Evolutionary conservation across 2,888 invertebrate genomes (phyloP).

Genomic region (Synergus gifuensis): DNA sequence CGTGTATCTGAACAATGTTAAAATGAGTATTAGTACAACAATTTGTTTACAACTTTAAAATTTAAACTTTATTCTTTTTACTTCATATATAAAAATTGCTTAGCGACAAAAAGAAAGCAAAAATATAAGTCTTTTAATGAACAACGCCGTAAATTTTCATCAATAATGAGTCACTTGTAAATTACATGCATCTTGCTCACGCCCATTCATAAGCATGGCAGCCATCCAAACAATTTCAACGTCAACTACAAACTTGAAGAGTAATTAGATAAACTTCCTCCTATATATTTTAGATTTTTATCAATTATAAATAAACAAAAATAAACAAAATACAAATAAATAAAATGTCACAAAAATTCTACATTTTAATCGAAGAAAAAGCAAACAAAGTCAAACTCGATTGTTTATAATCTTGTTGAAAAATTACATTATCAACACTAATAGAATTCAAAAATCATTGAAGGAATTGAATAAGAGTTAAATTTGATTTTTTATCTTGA

Average conservation of each 20-base stretch:
- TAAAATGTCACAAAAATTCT: neutral
- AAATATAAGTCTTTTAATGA: neutral
- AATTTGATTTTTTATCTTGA: neutral
- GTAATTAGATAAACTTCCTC: neutral
- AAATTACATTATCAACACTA: neutral
- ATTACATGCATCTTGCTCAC: neutral
- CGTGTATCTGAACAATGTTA: neutral
- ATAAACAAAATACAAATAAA: neutral
- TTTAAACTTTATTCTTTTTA: too few species aligned
- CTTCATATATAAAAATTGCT: neutral
- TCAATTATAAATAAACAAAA: neutral
- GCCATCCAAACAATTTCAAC: neutral
- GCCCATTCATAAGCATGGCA: constrained; percentile 12
- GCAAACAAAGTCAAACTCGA: neutral
- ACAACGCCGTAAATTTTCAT: neutral
- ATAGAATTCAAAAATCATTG: neutral
- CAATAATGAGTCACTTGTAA: constrained; percentile 25
- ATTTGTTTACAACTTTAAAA: neutral
- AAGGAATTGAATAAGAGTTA: neutral
- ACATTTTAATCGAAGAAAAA: neutral
- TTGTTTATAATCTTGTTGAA: neutral
- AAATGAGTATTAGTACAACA: neutral
- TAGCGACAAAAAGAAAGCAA: neutral
- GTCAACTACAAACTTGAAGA: neutral
- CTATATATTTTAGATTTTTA: neutral